Conservation (phyloP, 2,797 vertebrate species). For the Erpetoichthys calabaricus region DNA sequence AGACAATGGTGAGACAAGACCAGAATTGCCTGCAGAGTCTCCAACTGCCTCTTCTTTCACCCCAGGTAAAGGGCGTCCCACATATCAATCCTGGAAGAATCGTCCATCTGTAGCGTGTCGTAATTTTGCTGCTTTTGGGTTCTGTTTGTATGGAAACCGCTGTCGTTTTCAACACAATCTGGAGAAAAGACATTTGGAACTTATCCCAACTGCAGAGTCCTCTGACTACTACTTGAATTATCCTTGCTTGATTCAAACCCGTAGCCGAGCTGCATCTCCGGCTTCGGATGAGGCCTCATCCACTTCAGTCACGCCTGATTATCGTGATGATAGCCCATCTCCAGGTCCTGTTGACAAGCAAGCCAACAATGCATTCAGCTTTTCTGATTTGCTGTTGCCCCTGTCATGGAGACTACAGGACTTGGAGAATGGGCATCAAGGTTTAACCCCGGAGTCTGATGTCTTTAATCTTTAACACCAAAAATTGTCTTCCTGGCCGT, state of each 20-base stretch:
- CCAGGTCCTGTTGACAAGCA: conserved; percentile 26
- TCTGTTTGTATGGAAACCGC: conserved; percentile 45
- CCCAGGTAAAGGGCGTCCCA: not conserved
- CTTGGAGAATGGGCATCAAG: conserved; percentile 34
- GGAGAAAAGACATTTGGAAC: not conserved
- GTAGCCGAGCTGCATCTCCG: conserved; percentile 14
- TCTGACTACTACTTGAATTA: not conserved
- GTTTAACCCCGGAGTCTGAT: conserved; percentile 1
- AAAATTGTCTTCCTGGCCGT: conserved; percentile 8
- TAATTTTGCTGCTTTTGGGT: conserved; percentile 13
- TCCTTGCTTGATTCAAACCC: conserved; percentile 6
- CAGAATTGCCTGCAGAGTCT: conserved; percentile 1
- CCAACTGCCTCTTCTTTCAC: not conserved
- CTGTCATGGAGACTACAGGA: conserved; percentile 50
- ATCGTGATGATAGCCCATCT: conserved; percentile 26
- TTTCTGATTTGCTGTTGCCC: conserved; percentile 54
- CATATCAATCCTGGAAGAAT: not conserved
- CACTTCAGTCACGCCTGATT: conserved; percentile 19
- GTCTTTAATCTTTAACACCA: conserved; percentile 29
- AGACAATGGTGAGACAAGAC: not conserved
- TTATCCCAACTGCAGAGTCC: conserved; percentile 16
- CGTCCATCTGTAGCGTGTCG: conserved; percentile 3
- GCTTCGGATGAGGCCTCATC: conserved; percentile 28
- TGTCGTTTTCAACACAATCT: conserved; percentile 51
- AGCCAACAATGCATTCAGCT: conserved; percentile 51